phyloP scores from a whole-genome alignment of 2,888 invertebrate genomes.

The Cheilosia grossa region DNA sequence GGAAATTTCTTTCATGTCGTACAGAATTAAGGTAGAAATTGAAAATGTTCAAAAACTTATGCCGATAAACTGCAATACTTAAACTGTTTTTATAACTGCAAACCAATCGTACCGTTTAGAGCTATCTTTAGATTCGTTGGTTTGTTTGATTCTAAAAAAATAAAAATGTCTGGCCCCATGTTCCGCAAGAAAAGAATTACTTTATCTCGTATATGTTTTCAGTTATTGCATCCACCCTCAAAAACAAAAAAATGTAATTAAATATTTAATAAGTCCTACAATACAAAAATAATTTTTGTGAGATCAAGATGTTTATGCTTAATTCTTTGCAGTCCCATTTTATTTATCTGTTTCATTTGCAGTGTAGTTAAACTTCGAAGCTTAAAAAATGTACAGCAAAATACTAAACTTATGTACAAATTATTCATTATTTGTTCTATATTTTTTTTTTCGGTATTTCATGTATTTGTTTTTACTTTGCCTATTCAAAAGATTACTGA shows the following conservation, averaged over 20 bases:
- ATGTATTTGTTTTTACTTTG: constrained; percentile 28
- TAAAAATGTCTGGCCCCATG: not conserved
- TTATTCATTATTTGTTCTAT: constrained; percentile 7
- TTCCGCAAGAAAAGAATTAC: not conserved
- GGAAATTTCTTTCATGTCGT: no score
- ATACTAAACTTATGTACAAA: constrained; percentile 61
- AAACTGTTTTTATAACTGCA: no score
- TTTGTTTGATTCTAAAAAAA: no score
- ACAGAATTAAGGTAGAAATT: no score
- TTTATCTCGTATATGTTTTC: not conserved
- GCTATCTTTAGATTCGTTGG: not conserved
- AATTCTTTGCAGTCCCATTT: constrained; percentile 15
- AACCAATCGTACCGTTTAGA: not conserved
- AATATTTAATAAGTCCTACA: constrained; percentile 5
- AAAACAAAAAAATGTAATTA: not conserved
- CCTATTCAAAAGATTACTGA: constrained; percentile 53
- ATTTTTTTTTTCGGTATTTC: constrained; percentile 4
- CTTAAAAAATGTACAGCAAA: constrained; percentile 66
- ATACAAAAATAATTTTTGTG: constrained; percentile 29
- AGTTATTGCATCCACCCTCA: not conserved
- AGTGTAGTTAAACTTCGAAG: constrained; percentile 60
- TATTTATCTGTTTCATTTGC: constrained; percentile 24
- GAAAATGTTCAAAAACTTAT: no score
- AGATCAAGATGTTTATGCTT: constrained; percentile 40
- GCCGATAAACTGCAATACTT: no score